Percentiles rank a stretch among this genome's conserved stretches.
Evolutionary conservation across 2,888 invertebrate species (phyloP).

Genomic region (Tachina lurida): DNA sequence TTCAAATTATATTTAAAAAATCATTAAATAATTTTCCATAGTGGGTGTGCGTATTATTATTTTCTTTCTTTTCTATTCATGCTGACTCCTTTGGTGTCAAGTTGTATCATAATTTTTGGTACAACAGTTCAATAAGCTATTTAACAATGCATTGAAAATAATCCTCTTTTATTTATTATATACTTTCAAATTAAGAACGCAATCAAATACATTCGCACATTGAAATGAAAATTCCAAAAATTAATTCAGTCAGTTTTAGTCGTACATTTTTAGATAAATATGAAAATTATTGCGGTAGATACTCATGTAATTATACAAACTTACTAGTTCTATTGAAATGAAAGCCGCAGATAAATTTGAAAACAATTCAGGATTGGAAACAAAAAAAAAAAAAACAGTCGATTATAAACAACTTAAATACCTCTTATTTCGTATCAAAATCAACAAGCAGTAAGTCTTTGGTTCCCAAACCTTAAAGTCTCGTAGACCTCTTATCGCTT

Average conservation of each 20-base stretch:
- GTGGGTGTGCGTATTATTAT: neutral
- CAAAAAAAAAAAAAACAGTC: constrained; percentile 12
- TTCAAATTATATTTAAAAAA: neutral
- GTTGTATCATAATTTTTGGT: constrained; percentile 25
- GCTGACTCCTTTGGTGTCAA: neutral
- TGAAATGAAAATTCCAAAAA: constrained; percentile 23
- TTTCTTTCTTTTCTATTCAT: neutral
- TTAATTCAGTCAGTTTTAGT: constrained; percentile 8
- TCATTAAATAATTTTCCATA: neutral
- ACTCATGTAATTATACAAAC: constrained; percentile 44
- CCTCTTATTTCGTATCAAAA: constrained; percentile 42
- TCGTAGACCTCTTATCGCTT: neutral
- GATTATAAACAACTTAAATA: constrained; percentile 26
- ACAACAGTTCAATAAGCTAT: constrained; percentile 36
- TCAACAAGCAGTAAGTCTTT: constrained; percentile 22
- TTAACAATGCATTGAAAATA: constrained; percentile 43
- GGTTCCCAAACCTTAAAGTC: neutral
- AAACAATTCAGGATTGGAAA: constrained; percentile 55
- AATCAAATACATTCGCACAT: neutral
- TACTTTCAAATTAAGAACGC: neutral
- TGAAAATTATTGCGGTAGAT: constrained; percentile 46
- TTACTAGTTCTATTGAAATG: constrained; percentile 47
- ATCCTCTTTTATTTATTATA: constrained; percentile 57
- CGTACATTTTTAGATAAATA: constrained; percentile 20
- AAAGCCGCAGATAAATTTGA: constrained; percentile 57